phyloP scores from a whole-genome alignment of 2,113 vertebrate genomes.

The Engraulis encrasicolus region DNA sequence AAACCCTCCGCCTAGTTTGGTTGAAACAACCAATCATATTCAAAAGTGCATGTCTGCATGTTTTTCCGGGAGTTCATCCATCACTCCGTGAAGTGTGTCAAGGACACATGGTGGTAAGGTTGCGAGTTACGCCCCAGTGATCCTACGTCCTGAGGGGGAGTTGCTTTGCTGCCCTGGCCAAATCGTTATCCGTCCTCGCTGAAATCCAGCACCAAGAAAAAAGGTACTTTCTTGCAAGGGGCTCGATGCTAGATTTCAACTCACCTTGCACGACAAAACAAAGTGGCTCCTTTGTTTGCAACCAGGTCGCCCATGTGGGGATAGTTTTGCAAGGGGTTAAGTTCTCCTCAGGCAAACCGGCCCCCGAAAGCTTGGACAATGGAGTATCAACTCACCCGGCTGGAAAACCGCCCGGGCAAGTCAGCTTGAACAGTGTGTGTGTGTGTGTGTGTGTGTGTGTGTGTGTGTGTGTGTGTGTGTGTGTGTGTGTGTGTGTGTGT shows the following conservation, averaged over 20 bases:
- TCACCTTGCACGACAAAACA: background rate
- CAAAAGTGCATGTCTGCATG: no score
- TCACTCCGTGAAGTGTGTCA: background rate
- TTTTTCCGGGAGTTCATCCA: background rate
- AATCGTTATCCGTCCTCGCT: background rate
- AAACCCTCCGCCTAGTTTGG: no score
- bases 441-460: background rate
- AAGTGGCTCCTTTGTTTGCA: constrained; percentile 3
- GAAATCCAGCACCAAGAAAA: background rate
- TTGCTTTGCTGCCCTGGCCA: background rate
- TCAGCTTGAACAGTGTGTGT: background rate
- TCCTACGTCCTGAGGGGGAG: background rate
- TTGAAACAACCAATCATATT: no score
- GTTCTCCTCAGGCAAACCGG: background rate
- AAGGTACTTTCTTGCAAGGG: background rate
- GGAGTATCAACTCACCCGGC: constrained; percentile 3
- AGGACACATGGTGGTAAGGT: background rate
- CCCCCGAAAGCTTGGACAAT: background rate
- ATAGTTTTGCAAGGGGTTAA: background rate
- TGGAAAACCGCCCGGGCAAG: background rate
- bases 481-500: no score
- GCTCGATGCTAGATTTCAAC: background rate
- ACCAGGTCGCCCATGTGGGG: background rate
- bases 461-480: no score
- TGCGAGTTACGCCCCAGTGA: background rate